phyloP scores from a whole-genome alignment of 2,888 invertebrate species.

The Abrostola tripartita region DNA sequence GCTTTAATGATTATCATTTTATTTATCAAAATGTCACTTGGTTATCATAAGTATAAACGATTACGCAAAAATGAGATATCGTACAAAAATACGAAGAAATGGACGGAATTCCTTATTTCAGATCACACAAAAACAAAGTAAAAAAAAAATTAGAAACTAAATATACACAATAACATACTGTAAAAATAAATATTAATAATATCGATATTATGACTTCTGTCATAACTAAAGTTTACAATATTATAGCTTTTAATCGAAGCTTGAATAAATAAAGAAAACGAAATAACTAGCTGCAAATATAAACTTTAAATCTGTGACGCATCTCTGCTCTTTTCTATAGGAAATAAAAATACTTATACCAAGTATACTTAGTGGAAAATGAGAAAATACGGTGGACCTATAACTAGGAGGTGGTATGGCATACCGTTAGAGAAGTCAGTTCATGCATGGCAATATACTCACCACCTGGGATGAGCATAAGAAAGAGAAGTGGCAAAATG shows the following conservation, averaged over 20 bases:
- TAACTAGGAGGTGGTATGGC: too few species aligned
- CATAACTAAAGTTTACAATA: neutral
- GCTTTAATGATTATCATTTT: conserved; percentile 34
- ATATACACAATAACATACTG: conserved; percentile 15
- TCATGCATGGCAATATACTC: too few species aligned
- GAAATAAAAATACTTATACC: too few species aligned
- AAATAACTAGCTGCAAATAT: too few species aligned
- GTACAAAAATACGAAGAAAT: conserved; percentile 65
- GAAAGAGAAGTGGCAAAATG: too few species aligned
- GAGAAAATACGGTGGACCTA: too few species aligned
- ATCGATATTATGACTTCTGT: conserved; percentile 15
- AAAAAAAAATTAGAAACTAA: conserved; percentile 38
- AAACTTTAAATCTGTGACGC: too few species aligned
- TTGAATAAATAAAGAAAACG: conserved; percentile 1
- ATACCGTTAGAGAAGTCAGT: too few species aligned
- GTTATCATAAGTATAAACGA: conserved; percentile 26
- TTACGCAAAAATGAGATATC: conserved; percentile 58
- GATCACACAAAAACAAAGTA: conserved; percentile 52
- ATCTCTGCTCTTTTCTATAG: too few species aligned
- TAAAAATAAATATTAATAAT: neutral
- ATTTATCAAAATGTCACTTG: conserved; percentile 44
- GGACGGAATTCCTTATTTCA: conserved; percentile 71
- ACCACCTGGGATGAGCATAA: too few species aligned
- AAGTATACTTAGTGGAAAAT: too few species aligned
- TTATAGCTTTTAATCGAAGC: conserved; percentile 1